These are phyloP conservation scores for Chaetodon trifasciatus DNA, from an alignment of 2,797 vertebrate genomes.

Conservation along the genomic window DNA sequence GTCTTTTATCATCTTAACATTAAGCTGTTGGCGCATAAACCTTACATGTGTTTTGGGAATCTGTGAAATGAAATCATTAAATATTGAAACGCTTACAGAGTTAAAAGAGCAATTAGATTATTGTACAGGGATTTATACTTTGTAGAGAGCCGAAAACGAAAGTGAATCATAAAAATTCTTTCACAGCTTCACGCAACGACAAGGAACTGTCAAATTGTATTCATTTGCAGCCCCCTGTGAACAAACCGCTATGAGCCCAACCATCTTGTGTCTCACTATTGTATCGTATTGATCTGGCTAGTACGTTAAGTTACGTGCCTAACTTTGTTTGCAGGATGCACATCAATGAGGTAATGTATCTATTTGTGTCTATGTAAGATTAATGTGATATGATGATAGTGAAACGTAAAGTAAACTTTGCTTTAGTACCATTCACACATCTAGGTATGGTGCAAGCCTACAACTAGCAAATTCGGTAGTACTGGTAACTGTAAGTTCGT, in stretches of 20 bases:
- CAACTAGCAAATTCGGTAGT: too few species aligned
- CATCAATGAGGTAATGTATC: background rate
- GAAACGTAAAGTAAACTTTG: background rate
- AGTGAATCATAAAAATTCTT: conserved; percentile 17
- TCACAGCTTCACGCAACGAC: background rate
- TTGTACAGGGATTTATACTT: conserved; percentile 17
- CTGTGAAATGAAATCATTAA: conserved; percentile 45
- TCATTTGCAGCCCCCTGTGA: background rate
- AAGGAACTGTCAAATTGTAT: background rate
- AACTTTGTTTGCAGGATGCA: background rate
- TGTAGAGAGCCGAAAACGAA: conserved; percentile 2
- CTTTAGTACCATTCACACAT: too few species aligned
- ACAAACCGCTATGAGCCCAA: background rate
- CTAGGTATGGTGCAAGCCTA: too few species aligned
- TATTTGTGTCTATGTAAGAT: background rate
- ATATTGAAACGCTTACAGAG: conserved; percentile 54
- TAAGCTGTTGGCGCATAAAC: conserved; percentile 28
- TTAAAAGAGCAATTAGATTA: conserved; percentile 46
- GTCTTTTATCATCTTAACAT: conserved; percentile 44
- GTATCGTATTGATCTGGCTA: too few species aligned
- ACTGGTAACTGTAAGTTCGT: background rate
- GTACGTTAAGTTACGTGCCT: too few species aligned
- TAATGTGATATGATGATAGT: background rate
- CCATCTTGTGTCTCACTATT: too few species aligned
- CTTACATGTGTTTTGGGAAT: conserved; percentile 51